Evolutionary conservation across 2,797 vertebrate genomes (phyloP), one percentile per base, ranked within the genome.

Genomic region (Gallirallus australis): DNA sequence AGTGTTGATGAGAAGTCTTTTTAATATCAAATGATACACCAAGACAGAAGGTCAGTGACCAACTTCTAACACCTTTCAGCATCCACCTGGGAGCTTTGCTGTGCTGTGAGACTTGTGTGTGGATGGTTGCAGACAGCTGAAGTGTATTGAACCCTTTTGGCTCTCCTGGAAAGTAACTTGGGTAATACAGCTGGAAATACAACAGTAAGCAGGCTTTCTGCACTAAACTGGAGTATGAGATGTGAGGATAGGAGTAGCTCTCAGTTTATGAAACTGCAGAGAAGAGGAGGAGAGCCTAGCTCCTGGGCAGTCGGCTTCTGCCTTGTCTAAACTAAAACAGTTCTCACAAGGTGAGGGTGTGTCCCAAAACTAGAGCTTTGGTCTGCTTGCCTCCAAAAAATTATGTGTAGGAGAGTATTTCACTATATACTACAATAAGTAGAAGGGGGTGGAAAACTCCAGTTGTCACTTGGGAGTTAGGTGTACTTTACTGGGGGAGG

Each of bases 11-110:
- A 68, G 50, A 33, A 37, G 25, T 33, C 33, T 65, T 33, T 15
- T 52, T 57, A 7, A 0, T 30, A 33, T 31, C 2, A 1, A 28
- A 11, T 48, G 47, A 18, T 17, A 28, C 7, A 57, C 6, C 1
- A 17, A 39, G 35, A 12, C 28, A 53, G 60, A n/a, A 47, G 37
- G 24, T 64, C 63, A 31, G 79, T 54, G 42, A 39, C 0, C 27
- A 10, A 12, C 37, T 56, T 25, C 1, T 31, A 50, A 37, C 4
- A 4, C 21, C 28, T 59, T 16, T 30, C 28, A 15, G 63, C 27
- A 2, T 35, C 39, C 50, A 12, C 14, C 53, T 9, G 2, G 15
- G 57, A 61, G 57, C 40, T 60, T 42, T 83, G 65, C 54, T 57
- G 59, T 15, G 59, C 37, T 53, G 45, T 35, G 14, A 9, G 9